These are phyloP conservation scores for Stomatorhinus ivindoensis DNA, from an alignment of 2,113 vertebrate species.

Conservation along the genomic window DNA sequence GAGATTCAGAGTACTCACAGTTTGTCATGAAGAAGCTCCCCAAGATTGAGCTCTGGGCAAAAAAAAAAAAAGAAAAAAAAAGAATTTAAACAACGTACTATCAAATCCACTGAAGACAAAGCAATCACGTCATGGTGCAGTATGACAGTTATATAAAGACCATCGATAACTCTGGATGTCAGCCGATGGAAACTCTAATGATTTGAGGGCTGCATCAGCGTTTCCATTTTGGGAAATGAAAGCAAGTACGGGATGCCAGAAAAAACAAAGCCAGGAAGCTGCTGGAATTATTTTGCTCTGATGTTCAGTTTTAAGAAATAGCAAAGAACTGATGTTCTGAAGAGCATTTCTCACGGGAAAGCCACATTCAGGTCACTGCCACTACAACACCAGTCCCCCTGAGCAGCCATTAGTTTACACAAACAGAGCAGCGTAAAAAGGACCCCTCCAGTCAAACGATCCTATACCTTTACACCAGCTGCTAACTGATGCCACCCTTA, in stretches of 20 bases:
- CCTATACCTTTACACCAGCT: background rate
- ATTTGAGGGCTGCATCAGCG: background rate
- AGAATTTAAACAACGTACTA: background rate
- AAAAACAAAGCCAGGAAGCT: background rate
- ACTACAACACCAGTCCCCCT: background rate
- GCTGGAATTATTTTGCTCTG: constrained; percentile 4
- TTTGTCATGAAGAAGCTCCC: constrained; percentile 97
- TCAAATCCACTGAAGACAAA: background rate
- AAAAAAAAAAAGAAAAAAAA: background rate
- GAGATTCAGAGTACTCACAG: constrained; percentile 70
- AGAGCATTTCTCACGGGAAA: background rate
- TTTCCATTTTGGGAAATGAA: background rate
- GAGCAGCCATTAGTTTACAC: background rate
- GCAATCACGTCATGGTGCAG: background rate
- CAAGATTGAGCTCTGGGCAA: constrained; percentile 84
- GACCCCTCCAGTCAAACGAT: background rate
- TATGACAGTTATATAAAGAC: background rate
- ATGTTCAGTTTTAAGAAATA: background rate
- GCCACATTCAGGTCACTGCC: background rate
- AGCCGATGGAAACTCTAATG: background rate
- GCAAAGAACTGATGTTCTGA: background rate
- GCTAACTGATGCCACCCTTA: background rate
- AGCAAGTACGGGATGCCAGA: background rate
- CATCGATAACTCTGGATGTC: background rate
- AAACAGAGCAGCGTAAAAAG: background rate